A percentile compares a stretch with the other conserved stretches of the same genome.
These are phyloP conservation scores for Elymnias hypermnestra DNA, from an alignment of 1,140 invertebrate species.

Conservation along the genomic window DNA sequence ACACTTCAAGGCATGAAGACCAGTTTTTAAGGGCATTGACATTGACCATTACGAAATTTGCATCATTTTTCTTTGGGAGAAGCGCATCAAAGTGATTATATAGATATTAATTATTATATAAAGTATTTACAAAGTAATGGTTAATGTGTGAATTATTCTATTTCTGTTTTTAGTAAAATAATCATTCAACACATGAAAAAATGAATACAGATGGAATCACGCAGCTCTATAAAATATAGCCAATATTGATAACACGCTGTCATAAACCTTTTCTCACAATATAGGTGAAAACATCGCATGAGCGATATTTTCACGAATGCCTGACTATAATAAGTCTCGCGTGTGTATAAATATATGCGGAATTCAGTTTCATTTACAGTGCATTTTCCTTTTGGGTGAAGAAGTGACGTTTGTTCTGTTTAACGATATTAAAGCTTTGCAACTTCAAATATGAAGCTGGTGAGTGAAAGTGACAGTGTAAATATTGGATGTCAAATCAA, in stretches of 20 bases:
- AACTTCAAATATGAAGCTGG: constrained; percentile 68
- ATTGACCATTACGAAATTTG: constrained; percentile 47
- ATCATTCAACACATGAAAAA: no score
- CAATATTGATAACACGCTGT: background rate
- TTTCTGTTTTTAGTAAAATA: no score
- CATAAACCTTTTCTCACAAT: constrained; percentile 7
- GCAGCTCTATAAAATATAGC: no score
- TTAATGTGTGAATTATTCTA: no score
- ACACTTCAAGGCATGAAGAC: constrained; percentile 33
- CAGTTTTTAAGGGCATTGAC: constrained; percentile 50
- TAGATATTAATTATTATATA: no score
- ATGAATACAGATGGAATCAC: no score
- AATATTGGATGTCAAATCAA: constrained; percentile 28
- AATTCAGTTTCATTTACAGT: constrained; percentile 74
- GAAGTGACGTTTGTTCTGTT: constrained; percentile 46
- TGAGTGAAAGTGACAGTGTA: constrained; percentile 50
- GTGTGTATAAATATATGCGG: constrained; percentile 73
- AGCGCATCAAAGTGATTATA: background rate
- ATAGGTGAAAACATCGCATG: constrained; percentile 51
- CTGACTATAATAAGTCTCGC: constrained; percentile 53
- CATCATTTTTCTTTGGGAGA: constrained; percentile 32
- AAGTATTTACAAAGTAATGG: no score
- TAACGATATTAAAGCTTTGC: constrained; percentile 23
- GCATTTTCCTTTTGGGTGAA: constrained; percentile 50
- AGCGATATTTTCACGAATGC: constrained; percentile 71